Conservation (phyloP, 2,113 vertebrate species). For the Lepidothrix coronata region DNA sequence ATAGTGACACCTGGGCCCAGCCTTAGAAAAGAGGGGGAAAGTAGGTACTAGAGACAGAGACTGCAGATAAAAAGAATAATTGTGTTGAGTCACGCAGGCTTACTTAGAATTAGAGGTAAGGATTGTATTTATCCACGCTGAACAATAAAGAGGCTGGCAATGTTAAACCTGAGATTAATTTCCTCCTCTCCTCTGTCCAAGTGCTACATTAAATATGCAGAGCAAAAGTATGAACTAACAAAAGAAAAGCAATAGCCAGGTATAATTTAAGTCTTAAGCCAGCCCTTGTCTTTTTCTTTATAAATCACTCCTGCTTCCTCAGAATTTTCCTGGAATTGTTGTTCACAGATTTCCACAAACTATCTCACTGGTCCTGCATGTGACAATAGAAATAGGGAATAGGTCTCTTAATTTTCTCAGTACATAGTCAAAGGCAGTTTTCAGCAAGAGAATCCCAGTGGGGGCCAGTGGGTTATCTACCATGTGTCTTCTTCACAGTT, state of each 20-base stretch:
- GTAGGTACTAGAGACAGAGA: background rate
- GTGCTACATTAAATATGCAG: background rate
- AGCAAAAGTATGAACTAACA: background rate
- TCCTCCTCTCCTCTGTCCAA: background rate
- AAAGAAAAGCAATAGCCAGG: background rate
- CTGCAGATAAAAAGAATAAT: background rate
- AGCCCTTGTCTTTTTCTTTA: background rate
- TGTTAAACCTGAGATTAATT: background rate
- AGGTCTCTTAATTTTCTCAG: background rate
- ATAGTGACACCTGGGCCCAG: rapidly evolving
- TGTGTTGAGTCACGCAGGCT: background rate
- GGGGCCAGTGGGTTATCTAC: background rate
- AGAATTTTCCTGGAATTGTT: background rate
- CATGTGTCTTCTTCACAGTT: background rate
- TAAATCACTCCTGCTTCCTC: background rate
- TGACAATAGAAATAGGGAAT: background rate
- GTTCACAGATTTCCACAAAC: background rate
- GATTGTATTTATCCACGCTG: background rate
- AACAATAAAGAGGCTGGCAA: background rate
- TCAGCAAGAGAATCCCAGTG: background rate
- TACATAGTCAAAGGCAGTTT: background rate
- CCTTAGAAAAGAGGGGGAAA: background rate
- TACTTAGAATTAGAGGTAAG: background rate
- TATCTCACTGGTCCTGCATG: rapidly evolving
- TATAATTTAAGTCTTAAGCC: background rate